Evolutionary conservation across 2,888 invertebrate species (phyloP).

Genomic region (Yponomeuta sedellus): DNA sequence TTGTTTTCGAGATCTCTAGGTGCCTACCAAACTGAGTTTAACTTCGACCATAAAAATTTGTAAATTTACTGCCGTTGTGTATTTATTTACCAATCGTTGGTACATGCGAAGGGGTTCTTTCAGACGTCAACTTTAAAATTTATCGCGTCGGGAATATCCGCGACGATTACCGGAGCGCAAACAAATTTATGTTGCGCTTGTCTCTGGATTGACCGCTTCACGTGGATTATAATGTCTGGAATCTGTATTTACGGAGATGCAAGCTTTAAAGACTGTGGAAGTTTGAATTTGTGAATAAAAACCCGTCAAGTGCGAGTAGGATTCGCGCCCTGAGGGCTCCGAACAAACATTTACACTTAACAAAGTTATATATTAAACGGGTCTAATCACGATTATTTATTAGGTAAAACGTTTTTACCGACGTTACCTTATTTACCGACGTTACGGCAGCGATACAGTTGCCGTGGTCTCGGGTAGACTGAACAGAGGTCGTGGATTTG

Average conservation of each 20-base stretch:
- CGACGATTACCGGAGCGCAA: conserved; percentile 69
- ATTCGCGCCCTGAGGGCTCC: too few relatives aligned
- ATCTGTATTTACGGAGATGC: conserved; percentile 64
- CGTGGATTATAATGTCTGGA: conserved; percentile 56
- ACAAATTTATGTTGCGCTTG: conserved; percentile 68
- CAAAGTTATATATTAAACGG: too few relatives aligned
- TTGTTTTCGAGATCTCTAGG: neutral
- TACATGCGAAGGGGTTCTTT: conserved; percentile 59
- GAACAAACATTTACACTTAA: too few relatives aligned
- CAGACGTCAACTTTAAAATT: conserved; percentile 75
- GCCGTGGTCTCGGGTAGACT: too few relatives aligned
- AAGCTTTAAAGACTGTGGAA: conserved; percentile 50
- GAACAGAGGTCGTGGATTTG: too few relatives aligned
- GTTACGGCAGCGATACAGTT: too few relatives aligned
- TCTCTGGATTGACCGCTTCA: conserved; percentile 55
- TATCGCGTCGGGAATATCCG: conserved; percentile 64
- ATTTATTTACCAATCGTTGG: neutral
- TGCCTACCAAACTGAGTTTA: neutral
- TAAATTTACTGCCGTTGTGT: conserved; percentile 51
- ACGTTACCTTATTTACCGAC: too few relatives aligned
- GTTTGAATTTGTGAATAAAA: conserved; percentile 34
- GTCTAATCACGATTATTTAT: too few relatives aligned
- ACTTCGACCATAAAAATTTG: conserved; percentile 51
- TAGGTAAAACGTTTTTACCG: too few relatives aligned
- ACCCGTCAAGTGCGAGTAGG: neutral